phyloP scores from a whole-genome alignment of 2,113 vertebrate species.

The Silurus asotus region DNA sequence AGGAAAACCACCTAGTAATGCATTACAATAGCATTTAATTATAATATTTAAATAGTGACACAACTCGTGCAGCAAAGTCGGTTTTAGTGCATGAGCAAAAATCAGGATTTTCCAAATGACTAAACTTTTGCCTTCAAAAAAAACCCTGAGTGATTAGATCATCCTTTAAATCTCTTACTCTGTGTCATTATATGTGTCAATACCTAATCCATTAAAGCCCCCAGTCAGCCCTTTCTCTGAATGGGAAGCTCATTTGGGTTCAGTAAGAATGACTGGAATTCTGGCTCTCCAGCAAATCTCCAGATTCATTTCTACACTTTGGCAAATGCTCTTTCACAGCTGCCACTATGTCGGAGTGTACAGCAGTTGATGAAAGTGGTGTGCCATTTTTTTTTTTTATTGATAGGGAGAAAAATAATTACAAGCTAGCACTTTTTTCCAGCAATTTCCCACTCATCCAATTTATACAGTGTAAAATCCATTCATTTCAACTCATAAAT shows the following conservation, averaged over 20 bases:
- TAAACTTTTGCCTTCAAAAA: conserved; percentile 14
- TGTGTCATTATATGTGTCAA: conserved; percentile 56
- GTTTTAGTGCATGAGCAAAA: not conserved
- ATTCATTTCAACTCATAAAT: not conserved
- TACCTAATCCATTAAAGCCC: conserved; percentile 44
- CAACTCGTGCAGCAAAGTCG: not conserved
- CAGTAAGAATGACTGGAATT: conserved; percentile 57
- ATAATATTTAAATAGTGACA: too few species aligned
- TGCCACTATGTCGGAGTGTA: conserved; percentile 39
- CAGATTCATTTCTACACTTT: conserved; percentile 21
- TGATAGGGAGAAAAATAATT: too few species aligned
- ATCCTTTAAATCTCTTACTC: conserved; percentile 52
- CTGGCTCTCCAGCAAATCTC: conserved; percentile 32
- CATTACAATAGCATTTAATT: too few species aligned
- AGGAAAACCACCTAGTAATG: too few species aligned
- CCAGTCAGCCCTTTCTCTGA: conserved; percentile 56
- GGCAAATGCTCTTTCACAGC: conserved; percentile 43
- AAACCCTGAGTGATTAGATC: conserved; percentile 47
- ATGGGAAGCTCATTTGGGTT: conserved; percentile 62
- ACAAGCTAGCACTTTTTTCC: not conserved
- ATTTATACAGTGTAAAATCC: not conserved
- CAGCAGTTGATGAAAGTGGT: conserved; percentile 49
- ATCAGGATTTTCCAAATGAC: conserved; percentile 7
- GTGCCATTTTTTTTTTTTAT: not conserved
- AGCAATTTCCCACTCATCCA: not conserved